These are phyloP conservation scores for Bubo scandiacus DNA, from an alignment of 2,113 vertebrate species.

Conservation along the genomic window DNA sequence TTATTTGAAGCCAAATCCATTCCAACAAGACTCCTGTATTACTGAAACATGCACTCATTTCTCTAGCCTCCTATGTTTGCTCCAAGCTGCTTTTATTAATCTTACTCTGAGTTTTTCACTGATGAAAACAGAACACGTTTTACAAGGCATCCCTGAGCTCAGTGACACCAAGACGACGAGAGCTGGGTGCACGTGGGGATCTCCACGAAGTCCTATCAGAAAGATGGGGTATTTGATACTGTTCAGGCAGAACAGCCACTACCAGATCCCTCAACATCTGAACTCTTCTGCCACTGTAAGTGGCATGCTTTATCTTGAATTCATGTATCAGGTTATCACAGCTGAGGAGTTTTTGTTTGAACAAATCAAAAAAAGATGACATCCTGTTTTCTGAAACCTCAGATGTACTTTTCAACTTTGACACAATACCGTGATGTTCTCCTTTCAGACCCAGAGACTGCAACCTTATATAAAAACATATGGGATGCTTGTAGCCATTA, in stretches of 20 bases:
- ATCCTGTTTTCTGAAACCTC: not conserved
- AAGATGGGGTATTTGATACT: not conserved
- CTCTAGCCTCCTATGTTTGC: not conserved
- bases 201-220: not conserved
- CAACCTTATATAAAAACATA: not conserved
- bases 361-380: not conserved
- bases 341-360: not conserved
- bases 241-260: not conserved
- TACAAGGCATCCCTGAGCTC: not conserved
- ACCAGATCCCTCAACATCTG: not conserved
- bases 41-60: fast-evolving
- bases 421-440: not conserved
- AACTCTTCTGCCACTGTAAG: not conserved
- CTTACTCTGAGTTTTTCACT: not conserved
- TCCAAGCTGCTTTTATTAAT: not conserved
- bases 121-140: not conserved
- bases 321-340: fast-evolving
- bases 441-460: not conserved
- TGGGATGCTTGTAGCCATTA: not conserved
- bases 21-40: not conserved
- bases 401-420: not conserved
- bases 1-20: not conserved
- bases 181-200: not conserved
- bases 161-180: fast-evolving
- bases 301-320: not conserved